Evolutionary conservation across 2,888 invertebrate genomes (phyloP), one percentile per base, ranked within the genome.

Genomic region (Syrista parreyssii): DNA sequence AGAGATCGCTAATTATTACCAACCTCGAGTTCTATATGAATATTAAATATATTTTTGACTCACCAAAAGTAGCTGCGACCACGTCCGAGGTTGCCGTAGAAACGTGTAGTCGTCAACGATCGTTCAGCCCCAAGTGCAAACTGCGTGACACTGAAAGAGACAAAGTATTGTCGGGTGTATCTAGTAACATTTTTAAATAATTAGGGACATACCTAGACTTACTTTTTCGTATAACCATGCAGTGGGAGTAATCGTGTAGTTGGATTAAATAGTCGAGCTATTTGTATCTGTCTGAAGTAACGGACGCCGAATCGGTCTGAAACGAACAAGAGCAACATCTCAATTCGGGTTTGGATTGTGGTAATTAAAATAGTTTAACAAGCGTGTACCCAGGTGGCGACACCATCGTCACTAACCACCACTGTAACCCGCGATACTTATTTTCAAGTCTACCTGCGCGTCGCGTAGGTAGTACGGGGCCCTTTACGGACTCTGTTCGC

Each of bases 311-410:
- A 31, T 71, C 9, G 71, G 71, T 40, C 40, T 33, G 68, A 31
- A 30, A 31, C 34, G 3, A 69, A 69, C 75, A 71, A 32, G 74
- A 74, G 32, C 55, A 69, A 55, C 75, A 71, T 68, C 77, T 71
- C 71, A 12, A 77, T 77, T 74, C 71, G 23, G 69, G 69, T 55
- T 55, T 15, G 33, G 71, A 77, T 77, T 77, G 55, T n/a, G 75
- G 34, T 71, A 75, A 77, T 77, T 77, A 77, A 77, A 77, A 77
- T 77, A 71, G 77, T 75, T 75, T 71, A 77, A 74, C 55, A 30
- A 32, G 31, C 71, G 12, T 12, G 31, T 71, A 12, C 15, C 71
- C 55, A 55, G 55, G 55, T 23, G 55, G 55, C 55, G 23, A 23
- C 23, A 55, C 23, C 23, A 9, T 55, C 55, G 55, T 6, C 23